These are phyloP conservation scores for Amiota communis DNA, from an alignment of 2,888 invertebrate species.

Conservation along the genomic window DNA sequence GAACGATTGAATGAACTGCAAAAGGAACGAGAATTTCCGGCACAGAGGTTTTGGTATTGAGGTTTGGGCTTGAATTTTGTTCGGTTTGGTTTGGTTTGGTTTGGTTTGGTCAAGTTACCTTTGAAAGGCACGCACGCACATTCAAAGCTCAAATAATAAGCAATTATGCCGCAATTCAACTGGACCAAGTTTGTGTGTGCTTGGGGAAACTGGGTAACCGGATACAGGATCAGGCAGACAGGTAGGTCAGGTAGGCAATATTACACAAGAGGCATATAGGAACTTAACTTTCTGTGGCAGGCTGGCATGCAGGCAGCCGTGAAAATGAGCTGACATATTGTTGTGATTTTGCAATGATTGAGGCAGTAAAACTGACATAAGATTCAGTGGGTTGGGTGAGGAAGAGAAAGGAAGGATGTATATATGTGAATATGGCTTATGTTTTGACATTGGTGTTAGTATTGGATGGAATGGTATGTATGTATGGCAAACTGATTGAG, in stretches of 20 bases:
- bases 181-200: background rate
- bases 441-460: no score
- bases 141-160: constrained; percentile 21
- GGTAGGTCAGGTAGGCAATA: background rate
- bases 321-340: constrained; percentile 15
- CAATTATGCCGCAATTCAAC: constrained; percentile 16
- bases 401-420: no score
- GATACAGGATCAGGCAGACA: background rate
- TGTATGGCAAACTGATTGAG: no score
- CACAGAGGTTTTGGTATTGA: no score
- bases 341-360: constrained; percentile 5
- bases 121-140: constrained; percentile 12
- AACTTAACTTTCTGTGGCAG: background rate
- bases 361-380: background rate
- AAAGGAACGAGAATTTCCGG: no score
- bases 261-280: background rate
- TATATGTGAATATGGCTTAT: no score
- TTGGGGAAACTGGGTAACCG: background rate
- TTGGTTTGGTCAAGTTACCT: background rate
- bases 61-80: no score
- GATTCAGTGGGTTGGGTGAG: background rate
- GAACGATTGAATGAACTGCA: no score
- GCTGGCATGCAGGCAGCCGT: background rate
- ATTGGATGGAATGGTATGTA: no score
- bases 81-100: no score